Base-by-base conservation (phyloP, 2,797 vertebrate species). In the Pseudochaenichthys georgianus region DNA sequence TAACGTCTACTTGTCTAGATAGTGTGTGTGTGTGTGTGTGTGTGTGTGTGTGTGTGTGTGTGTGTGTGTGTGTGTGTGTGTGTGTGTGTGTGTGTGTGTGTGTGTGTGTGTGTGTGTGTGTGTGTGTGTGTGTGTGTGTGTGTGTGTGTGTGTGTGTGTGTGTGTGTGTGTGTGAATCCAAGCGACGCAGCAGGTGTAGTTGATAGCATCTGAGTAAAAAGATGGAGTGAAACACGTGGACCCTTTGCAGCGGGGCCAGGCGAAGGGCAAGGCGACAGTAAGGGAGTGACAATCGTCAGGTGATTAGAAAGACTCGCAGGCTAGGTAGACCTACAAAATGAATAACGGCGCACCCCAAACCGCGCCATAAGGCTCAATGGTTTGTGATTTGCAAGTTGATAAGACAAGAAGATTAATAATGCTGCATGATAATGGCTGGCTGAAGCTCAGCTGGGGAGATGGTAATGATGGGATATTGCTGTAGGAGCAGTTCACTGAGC, bases 371-470 rank as follows among this genome's bases (percentile, higher is more conserved):
- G 98, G 97, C 97, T 98, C 96, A 96, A 98, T 96, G 97, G 96
- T 97, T 99, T 98, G 96, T 97, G 97, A 99, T 99, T 98, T 99
- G 98, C 98, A 98, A 99, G 98, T 99, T 99, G 97, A 99, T 99
- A 99, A 99, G 98, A 99, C 98, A 99, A 98, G 98, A 99, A 99
- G 98, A 99, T 99, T 99, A 99, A 99, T 99, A 99, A 99, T 98
- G 96, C 96, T 95, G 96, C 96, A 96, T 97, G 96, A 97, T 99
- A 98, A 98, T 98, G 96, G 96, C 96, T 96, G 96, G 96, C 96
- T 97, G 95, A 96, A 95, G 96, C 97, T 96, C 98, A 98, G 98
- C 98, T 99, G 96, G 98, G 98, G 97, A 98, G 97, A 99, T 98
- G 97, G 96, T 99, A 99, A 99, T 99, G 98, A 99, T 98, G 95